Percentiles rank a stretch among this genome's conserved stretches.
These are phyloP conservation scores for Yponomeuta malinellus DNA, from an alignment of 2,888 invertebrate species.

Conservation along the genomic window DNA sequence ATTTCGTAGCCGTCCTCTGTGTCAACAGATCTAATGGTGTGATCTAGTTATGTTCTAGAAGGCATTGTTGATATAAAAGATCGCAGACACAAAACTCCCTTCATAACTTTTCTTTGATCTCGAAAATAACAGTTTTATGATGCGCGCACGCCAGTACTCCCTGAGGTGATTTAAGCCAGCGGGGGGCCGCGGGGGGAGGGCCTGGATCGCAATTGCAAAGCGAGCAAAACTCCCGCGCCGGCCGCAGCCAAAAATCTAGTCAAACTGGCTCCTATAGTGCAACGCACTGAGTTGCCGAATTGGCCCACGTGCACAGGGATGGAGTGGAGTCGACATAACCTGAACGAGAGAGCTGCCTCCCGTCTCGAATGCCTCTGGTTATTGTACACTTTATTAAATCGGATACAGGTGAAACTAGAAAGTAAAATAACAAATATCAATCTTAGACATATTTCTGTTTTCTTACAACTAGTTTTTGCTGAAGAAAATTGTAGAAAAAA, in stretches of 20 bases:
- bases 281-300: conserved; percentile 67
- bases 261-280: conserved; percentile 73
- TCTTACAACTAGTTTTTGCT: no score
- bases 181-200: conserved; percentile 27
- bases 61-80: no score
- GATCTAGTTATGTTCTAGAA: no score
- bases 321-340: conserved; percentile 31
- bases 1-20: no score
- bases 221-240: conserved; percentile 24
- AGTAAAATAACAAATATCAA: no score
- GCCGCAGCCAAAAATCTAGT: conserved; percentile 72
- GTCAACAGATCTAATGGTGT: no score
- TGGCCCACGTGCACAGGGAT: conserved; percentile 32
- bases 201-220: conserved; percentile 27
- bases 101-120: neutral
- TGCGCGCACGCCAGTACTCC: conserved; percentile 2
- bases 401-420: no score
- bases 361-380: no score
- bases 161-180: conserved; percentile 14
- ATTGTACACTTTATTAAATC: no score
- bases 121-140: conserved; percentile 12
- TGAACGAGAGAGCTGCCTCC: no score
- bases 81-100: neutral
- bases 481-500: no score
- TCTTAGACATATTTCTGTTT: no score